Conservation (phyloP, 2,113 vertebrate species). For the Chascanopsetta lugubris region DNA sequence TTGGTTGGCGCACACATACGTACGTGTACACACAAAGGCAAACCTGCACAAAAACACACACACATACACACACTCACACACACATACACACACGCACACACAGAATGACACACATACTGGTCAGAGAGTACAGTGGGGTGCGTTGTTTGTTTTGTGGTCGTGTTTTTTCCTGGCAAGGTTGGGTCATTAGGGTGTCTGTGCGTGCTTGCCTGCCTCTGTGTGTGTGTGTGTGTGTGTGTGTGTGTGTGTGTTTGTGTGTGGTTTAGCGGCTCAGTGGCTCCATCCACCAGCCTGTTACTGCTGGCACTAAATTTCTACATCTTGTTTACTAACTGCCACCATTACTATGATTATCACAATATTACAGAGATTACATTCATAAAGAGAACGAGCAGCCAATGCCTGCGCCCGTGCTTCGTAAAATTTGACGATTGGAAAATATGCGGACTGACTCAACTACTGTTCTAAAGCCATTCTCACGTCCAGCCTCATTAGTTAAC, state of each 20-base stretch:
- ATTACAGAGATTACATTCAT: slow-evolving; percentile 64
- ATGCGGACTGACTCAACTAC: slow-evolving; percentile 3
- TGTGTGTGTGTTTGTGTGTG: slow-evolving; percentile 4
- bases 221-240: slow-evolving; percentile 10
- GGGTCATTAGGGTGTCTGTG: slow-evolving; percentile 71
- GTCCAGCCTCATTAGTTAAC: slow-evolving; percentile 21
- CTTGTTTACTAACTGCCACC: slow-evolving; percentile 64
- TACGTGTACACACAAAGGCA: slow-evolving; percentile 29
- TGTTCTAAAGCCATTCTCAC: slow-evolving; percentile 10
- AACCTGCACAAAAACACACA: slow-evolving; percentile 40
- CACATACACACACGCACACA: slow-evolving; percentile 29
- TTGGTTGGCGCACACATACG: slow-evolving; percentile 5
- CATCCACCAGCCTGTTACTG: slow-evolving; percentile 43
- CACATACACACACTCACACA: slow-evolving; percentile 33
- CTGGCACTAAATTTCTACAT: slow-evolving; percentile 57
- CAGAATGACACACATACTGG: slow-evolving; percentile 34
- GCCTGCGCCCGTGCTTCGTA: slow-evolving; percentile 13
- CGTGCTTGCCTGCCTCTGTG: slow-evolving; percentile 34
- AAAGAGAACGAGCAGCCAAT: slow-evolving; percentile 28
- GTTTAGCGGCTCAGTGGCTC: slow-evolving; percentile 10
- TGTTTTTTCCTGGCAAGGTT: slow-evolving; percentile 70
- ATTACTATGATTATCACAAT: slow-evolving; percentile 59
- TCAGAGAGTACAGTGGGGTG: slow-evolving; percentile 57
- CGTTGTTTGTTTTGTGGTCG: slow-evolving; percentile 72
- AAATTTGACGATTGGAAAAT: slow-evolving; percentile 36